phyloP scores from a whole-genome alignment of 2,797 vertebrate genomes.

The Chelon auratus region DNA sequence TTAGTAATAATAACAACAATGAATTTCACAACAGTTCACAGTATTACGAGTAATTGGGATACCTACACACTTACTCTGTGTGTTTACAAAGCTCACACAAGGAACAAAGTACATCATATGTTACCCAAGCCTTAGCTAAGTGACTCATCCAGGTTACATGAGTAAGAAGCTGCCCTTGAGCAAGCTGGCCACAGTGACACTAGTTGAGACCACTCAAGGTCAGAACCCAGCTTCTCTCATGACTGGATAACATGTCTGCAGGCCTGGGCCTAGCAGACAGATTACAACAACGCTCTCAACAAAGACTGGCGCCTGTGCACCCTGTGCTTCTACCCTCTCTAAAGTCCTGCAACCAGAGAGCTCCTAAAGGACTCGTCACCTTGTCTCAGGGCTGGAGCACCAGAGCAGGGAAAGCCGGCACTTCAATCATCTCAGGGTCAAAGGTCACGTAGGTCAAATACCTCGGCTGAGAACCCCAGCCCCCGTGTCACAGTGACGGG shows the following conservation, averaged over 20 bases:
- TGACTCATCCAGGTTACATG: slow-evolving; percentile 73
- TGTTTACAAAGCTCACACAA: slow-evolving; percentile 34
- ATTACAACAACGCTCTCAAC: slow-evolving; percentile 78
- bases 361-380: slow-evolving; percentile 85
- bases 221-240: slow-evolving; percentile 74
- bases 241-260: slow-evolving; percentile 74
- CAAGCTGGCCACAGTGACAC: slow-evolving; percentile 62
- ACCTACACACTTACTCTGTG: not conserved
- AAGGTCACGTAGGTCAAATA: slow-evolving; percentile 85
- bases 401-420: slow-evolving; percentile 80
- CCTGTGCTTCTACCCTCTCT: slow-evolving; percentile 63
- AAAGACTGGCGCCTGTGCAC: slow-evolving; percentile 79
- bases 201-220: slow-evolving; percentile 79
- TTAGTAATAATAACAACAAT: not conserved
- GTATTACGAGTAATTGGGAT: not conserved
- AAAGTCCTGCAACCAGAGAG: slow-evolving; percentile 82
- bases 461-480: slow-evolving; percentile 76
- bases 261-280: slow-evolving; percentile 76
- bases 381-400: slow-evolving; percentile 82
- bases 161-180: slow-evolving; percentile 61
- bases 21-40: not conserved
- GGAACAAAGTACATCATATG: slow-evolving; percentile 50
- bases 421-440: slow-evolving; percentile 85
- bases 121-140: slow-evolving; percentile 57
- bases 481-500: slow-evolving; percentile 79